A percentile compares a stretch with the other conserved stretches of the same genome.
Evolutionary conservation across 2,797 vertebrate genomes (phyloP).

Genomic region (Peromyscus aztecus): DNA sequence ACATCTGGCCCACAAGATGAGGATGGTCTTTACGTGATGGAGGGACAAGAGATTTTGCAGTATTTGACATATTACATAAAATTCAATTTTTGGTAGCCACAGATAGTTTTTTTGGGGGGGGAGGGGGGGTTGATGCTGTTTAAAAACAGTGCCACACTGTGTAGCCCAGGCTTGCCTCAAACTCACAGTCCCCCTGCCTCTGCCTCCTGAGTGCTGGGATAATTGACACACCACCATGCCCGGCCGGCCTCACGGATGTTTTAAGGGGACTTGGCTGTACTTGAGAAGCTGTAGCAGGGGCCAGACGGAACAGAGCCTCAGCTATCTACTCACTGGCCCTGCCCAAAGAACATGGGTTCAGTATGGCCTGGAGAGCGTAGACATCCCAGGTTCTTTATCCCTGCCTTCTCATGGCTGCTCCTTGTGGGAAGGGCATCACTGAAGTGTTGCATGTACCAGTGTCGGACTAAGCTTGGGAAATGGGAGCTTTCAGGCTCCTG

Average conservation of each 20-base stretch:
- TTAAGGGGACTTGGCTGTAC: background rate
- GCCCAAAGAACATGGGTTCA: background rate
- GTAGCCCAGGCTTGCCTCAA: background rate
- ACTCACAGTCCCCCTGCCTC: background rate
- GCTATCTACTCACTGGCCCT: background rate
- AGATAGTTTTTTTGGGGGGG: background rate
- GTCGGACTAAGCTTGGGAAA: background rate
- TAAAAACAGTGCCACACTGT: background rate
- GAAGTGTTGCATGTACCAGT: background rate
- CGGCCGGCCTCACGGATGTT: background rate
- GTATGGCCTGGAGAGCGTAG: background rate
- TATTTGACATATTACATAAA: background rate
- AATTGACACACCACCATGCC: background rate
- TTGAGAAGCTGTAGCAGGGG: background rate
- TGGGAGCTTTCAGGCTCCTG: background rate
- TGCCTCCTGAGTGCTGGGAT: background rate
- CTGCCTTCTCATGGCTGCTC: background rate
- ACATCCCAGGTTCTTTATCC: background rate
- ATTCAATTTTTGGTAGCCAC: background rate
- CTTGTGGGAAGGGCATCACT: background rate
- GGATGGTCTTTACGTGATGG: background rate
- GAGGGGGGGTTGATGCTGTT: background rate
- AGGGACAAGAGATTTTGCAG: background rate
- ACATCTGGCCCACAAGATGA: background rate
- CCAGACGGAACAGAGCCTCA: background rate